A percentile compares a stretch with the other conserved stretches of the same genome.
Conservation (phyloP, 2,113 vertebrate species). For the Serilophus lunatus region DNA sequence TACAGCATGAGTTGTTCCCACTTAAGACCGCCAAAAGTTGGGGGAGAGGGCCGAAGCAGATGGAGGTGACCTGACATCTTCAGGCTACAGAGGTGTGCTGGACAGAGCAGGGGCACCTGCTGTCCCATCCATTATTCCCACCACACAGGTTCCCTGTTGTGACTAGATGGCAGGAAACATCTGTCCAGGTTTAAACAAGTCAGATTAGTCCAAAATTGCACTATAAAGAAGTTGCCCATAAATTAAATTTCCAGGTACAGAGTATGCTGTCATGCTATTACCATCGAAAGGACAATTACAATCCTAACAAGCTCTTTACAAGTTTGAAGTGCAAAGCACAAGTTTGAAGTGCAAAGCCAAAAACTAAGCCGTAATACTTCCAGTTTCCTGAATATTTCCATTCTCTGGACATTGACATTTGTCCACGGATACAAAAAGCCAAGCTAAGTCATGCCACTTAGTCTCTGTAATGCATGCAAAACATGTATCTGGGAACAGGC, state of each 20-base stretch:
- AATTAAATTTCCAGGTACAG: background rate
- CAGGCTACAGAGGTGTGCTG: background rate
- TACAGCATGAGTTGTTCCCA: background rate
- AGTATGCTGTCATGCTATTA: background rate
- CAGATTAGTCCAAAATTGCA: background rate
- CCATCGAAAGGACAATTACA: background rate
- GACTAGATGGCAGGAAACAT: constrained; percentile 25
- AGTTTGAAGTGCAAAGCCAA: background rate
- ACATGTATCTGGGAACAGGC: background rate
- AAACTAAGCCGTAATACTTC: background rate
- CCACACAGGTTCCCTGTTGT: background rate
- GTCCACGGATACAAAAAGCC: background rate
- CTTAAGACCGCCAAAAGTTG: background rate
- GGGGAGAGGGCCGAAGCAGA: background rate
- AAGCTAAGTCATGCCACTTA: background rate
- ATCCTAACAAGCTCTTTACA: background rate
- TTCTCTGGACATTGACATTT: constrained; percentile 13
- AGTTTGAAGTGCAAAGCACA: background rate
- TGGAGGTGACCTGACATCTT: background rate
- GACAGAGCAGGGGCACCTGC: background rate
- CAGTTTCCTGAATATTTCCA: background rate
- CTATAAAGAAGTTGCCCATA: background rate
- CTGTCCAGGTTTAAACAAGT: background rate
- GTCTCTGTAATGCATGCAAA: background rate
- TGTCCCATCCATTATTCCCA: background rate